Evolutionary conservation across 1,140 invertebrate species (phyloP).

Genomic region (Pseudobourletiella spinata): DNA sequence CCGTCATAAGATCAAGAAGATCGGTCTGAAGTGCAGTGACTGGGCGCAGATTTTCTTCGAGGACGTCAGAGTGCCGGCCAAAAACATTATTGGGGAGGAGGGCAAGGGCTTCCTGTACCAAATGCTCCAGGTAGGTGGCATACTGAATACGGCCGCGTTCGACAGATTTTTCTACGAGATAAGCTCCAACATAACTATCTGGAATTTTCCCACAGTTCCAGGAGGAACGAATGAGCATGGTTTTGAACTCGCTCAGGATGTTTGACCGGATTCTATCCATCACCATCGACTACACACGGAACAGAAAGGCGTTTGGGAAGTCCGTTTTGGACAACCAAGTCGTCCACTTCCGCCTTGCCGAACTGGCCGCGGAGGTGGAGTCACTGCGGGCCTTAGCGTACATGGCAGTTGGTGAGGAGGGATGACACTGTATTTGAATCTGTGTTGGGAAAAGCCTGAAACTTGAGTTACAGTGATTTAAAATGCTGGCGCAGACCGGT

Average conservation of each 20-base stretch:
- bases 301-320: conserved; percentile 46
- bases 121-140: conserved; percentile 48
- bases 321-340: conserved; percentile 48
- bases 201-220: conserved; percentile 43
- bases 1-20: conserved; percentile 45
- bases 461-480: too few relatives aligned
- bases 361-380: conserved; percentile 51
- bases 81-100: conserved; percentile 51
- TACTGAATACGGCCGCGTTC: too few relatives aligned
- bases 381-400: conserved; percentile 46
- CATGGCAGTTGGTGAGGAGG: conserved; percentile 39
- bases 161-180: too few relatives aligned
- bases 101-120: conserved; percentile 53
- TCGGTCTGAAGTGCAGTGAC: conserved; percentile 50
- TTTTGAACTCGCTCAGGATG: conserved; percentile 40
- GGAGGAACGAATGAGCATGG: conserved; percentile 47
- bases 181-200: too few relatives aligned
- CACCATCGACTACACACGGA: conserved; percentile 47
- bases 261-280: conserved; percentile 42
- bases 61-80: conserved; percentile 48
- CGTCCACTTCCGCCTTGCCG: conserved; percentile 49
- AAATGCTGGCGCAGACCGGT: too few relatives aligned
- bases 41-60: conserved; percentile 53
- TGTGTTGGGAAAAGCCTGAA: background rate
- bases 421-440: too few relatives aligned